These are phyloP conservation scores for Scaptomyza tumidula DNA, from an alignment of 2,888 invertebrate genomes.

Conservation along the genomic window DNA sequence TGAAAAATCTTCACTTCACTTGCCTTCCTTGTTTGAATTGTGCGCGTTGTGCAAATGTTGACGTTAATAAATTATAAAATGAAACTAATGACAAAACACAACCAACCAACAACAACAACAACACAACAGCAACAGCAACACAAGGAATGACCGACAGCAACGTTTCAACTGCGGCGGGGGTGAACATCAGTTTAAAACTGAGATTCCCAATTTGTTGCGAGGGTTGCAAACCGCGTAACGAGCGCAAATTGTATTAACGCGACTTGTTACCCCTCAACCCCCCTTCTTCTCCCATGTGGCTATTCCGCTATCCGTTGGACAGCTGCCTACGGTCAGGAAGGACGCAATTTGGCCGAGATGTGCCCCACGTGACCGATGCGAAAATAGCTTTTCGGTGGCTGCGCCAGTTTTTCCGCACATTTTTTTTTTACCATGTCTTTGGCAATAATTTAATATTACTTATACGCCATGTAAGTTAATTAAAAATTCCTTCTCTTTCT, in stretches of 20 bases:
- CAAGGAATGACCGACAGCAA: slow-evolving; percentile 8
- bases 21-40: slow-evolving; percentile 42
- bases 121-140: slow-evolving; percentile 18
- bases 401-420: slow-evolving; percentile 26
- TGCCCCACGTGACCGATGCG: slow-evolving; percentile 22
- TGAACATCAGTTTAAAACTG: slow-evolving; percentile 51
- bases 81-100: slow-evolving; percentile 82
- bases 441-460: slow-evolving; percentile 71
- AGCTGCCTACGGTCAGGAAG: slow-evolving; percentile 27
- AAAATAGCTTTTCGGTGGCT: slow-evolving; percentile 24
- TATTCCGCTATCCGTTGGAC: no score
- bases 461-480: slow-evolving; percentile 80
- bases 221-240: slow-evolving; percentile 78
- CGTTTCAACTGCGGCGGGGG: slow-evolving; percentile 15
- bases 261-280: not conserved
- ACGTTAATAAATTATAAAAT: slow-evolving; percentile 84
- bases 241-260: slow-evolving; percentile 74
- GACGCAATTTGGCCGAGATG: slow-evolving; percentile 41
- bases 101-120: slow-evolving; percentile 28
- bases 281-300: no score
- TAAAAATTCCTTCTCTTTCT: slow-evolving; percentile 72
- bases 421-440: slow-evolving; percentile 28
- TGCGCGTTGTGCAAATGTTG: slow-evolving; percentile 75
- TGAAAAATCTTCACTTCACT: slow-evolving; percentile 49
- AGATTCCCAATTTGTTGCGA: slow-evolving; percentile 36